Evolutionary conservation across 2,888 invertebrate genomes (phyloP).

Genomic region (Leptopilina syphax): DNA sequence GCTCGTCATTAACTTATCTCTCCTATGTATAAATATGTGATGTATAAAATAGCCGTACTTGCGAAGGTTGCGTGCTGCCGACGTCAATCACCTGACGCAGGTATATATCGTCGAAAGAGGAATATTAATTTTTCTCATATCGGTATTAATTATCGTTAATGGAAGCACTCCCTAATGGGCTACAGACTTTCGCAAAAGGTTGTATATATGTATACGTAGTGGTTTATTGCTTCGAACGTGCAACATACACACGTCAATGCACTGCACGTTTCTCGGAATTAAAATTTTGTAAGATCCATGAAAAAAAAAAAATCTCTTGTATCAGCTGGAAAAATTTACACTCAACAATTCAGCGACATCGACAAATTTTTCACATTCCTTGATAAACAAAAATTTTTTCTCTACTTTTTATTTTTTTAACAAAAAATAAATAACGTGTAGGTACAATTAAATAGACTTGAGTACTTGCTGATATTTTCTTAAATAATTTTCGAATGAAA

Average conservation of each 20-base stretch:
- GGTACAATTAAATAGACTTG: too few species aligned
- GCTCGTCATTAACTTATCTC: slow-evolving; percentile 16
- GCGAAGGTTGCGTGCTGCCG: slow-evolving; percentile 15
- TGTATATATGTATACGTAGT: background rate
- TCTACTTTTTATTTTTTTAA: too few species aligned
- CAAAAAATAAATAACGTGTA: too few species aligned
- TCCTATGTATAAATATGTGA: background rate
- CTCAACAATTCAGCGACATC: too few species aligned
- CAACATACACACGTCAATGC: background rate
- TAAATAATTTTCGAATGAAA: too few species aligned
- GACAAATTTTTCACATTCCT: too few species aligned
- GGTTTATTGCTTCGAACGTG: slow-evolving; percentile 1
- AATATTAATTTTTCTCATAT: slow-evolving; percentile 17
- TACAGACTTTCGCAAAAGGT: background rate
- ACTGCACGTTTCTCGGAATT: slow-evolving; percentile 3
- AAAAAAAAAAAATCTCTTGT: background rate
- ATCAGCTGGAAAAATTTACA: background rate
- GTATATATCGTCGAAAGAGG: slow-evolving; percentile 4
- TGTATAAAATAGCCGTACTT: background rate
- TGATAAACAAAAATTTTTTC: too few species aligned
- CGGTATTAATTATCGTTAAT: slow-evolving; percentile 17
- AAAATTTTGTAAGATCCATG: background rate
- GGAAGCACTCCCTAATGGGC: slow-evolving; percentile 7
- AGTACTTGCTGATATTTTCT: too few species aligned
- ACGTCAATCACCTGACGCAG: slow-evolving; percentile 12